Evolutionary conservation across 2,888 invertebrate species (phyloP).

Genomic region (Tridacna crocea): DNA sequence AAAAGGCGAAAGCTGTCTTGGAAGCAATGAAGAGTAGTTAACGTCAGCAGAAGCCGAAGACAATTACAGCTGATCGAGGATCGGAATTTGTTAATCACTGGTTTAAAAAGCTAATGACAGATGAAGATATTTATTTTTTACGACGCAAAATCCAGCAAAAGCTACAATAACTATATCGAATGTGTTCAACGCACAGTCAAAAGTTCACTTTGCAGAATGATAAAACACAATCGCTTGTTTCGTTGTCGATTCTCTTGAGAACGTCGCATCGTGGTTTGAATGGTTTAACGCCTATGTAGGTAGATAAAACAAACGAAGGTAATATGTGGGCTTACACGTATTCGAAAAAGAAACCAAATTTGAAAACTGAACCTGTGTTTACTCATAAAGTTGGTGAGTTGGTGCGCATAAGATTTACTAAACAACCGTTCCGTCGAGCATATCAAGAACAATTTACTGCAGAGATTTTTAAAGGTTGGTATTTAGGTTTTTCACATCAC

Average conservation of each 20-base stretch:
- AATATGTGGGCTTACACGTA: background rate
- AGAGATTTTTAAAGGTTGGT: no score
- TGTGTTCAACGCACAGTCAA: background rate
- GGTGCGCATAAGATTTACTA: background rate
- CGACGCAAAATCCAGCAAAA: no score
- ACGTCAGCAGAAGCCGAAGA: background rate
- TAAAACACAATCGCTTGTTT: background rate
- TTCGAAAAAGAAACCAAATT: background rate
- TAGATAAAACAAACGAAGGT: background rate
- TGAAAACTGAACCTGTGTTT: background rate
- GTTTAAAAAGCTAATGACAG: background rate
- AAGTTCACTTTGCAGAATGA: background rate
- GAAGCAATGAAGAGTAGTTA: no score
- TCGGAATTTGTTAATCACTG: background rate
- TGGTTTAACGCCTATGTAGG: background rate
- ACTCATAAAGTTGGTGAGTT: background rate
- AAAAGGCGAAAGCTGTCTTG: no score
- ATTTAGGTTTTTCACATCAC: no score
- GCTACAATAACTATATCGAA: no score
- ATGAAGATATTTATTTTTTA: background rate
- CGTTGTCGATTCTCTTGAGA: background rate
- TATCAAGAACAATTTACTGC: no score
- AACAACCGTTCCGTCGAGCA: background rate
- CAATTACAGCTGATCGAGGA: background rate
- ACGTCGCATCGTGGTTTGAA: background rate